These are phyloP conservation scores for Meloe dianella DNA, from an alignment of 2,888 invertebrate genomes.

Conservation along the genomic window DNA sequence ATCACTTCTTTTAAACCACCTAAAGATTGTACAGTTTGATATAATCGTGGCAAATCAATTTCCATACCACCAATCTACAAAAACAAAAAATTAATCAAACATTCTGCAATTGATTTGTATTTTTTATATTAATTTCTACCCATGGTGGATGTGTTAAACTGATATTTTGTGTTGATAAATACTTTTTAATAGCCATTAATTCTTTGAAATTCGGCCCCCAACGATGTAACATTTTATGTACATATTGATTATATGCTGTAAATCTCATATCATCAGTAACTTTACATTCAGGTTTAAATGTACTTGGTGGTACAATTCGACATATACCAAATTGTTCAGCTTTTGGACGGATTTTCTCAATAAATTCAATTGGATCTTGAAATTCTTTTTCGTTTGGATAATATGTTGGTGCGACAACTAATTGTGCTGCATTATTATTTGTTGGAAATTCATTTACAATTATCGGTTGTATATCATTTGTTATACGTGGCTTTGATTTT, in stretches of 20 bases:
- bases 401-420: constrained; percentile 80
- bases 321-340: constrained; percentile 87
- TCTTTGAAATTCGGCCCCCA: constrained; percentile 91
- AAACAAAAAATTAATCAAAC: constrained; percentile 23
- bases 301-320: constrained; percentile 80
- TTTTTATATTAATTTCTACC: constrained; percentile 60
- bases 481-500: constrained; percentile 45
- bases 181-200: constrained; percentile 82
- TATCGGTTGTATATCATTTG: constrained; percentile 51
- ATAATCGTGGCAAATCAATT: constrained; percentile 84
- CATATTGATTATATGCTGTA: constrained; percentile 87
- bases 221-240: constrained; percentile 83
- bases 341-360: constrained; percentile 76
- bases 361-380: constrained; percentile 83
- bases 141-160: constrained; percentile 77
- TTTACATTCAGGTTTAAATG: constrained; percentile 81
- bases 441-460: constrained; percentile 60
- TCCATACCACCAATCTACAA: constrained; percentile 86
- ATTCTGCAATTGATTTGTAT: too few relatives aligned
- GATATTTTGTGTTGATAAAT: constrained; percentile 78
- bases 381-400: constrained; percentile 84
- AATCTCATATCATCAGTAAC: constrained; percentile 86
- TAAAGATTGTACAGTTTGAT: constrained; percentile 81
- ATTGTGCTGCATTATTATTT: constrained; percentile 59
- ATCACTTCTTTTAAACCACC: constrained; percentile 88